Base-by-base conservation (phyloP, 2,888 invertebrate genomes). In the Trissoscelio sp. region DNA sequence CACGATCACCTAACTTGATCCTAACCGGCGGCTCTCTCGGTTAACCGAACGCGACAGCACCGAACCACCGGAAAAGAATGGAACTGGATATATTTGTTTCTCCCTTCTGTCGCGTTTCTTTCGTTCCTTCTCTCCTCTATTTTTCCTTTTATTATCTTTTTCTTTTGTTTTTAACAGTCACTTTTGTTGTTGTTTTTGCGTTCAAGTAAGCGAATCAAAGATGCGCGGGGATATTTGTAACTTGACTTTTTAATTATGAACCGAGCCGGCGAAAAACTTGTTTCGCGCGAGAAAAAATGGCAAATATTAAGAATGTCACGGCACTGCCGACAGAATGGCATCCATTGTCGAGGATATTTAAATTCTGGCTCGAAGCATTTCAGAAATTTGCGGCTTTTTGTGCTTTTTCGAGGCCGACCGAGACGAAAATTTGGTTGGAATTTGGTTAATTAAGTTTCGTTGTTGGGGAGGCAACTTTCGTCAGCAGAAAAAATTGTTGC, bases 181-280 rank as follows among this genome's bases (percentile, higher is more conserved):
- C 18, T 44, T 44, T 42, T 24, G 42, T 22, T 67, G 28, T 53
- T 67, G 53, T 51, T 12, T 31, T 46, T 18, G 57, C 62, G 31
- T 39, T 55, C n/a, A n/a, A n/a, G n/a, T 28, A 44, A 42, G 31
- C 48, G 46, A 69, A 72, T 53, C 53, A 14, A 55, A 64, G 42
- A 44, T 24, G 58, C 46, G 58, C 51, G 60, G 60, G 60, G 37
- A 60, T 58, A 53, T 60, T 77, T 62, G 60, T 46, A 39, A 42
- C 42, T 66, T 66, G 72, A 42, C 70, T 79, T 79, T 79, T 79
- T 79, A 79, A 79, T 79, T 79, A 72, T 78, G 70, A 70, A 16
- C 55, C 58, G 48, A 42, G 53, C 12, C 67, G 67, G 69, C 44
- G 69, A 77, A 77, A 79, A 78, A 72, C 72, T 57, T 18, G 78